Conservation (phyloP, 2,797 vertebrate genomes). For the Chiroxiphia lanceolata region DNA sequence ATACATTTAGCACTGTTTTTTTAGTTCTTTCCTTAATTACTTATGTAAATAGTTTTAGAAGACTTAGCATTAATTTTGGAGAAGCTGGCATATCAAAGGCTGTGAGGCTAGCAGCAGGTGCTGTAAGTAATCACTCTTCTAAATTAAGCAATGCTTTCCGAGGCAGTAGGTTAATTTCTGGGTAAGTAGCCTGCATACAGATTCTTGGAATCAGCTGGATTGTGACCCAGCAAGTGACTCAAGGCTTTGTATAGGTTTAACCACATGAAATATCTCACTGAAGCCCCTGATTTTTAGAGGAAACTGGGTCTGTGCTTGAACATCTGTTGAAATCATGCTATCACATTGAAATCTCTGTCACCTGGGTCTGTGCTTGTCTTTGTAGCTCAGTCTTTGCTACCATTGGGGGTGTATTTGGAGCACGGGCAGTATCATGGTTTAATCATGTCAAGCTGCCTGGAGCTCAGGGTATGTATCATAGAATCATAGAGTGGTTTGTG, state of each 20-base stretch:
- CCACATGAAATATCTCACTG: background rate
- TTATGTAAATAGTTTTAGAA: conserved; percentile 40
- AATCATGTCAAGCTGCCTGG: background rate
- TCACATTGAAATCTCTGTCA: fast-evolving
- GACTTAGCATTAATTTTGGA: background rate
- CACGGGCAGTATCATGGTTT: background rate
- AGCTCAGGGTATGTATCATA: background rate
- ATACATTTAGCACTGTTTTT: background rate
- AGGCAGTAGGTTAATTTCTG: conserved; percentile 58
- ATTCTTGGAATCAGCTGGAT: conserved; percentile 19
- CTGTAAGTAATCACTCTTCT: conserved; percentile 52
- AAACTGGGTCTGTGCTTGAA: background rate
- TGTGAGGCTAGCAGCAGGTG: conserved; percentile 46
- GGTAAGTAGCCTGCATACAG: background rate
- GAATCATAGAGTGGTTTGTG: background rate
- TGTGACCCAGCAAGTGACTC: background rate
- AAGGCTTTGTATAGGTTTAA: background rate
- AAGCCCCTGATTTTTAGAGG: background rate
- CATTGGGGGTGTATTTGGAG: background rate
- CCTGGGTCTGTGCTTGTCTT: background rate
- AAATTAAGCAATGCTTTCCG: conserved; percentile 42
- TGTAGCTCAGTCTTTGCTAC: background rate
- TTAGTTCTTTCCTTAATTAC: conserved; percentile 38
- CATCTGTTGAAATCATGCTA: background rate
- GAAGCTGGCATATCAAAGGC: background rate